Evolutionary conservation across 2,888 invertebrate genomes (phyloP).

Genomic region (Ptilodon capucinus): DNA sequence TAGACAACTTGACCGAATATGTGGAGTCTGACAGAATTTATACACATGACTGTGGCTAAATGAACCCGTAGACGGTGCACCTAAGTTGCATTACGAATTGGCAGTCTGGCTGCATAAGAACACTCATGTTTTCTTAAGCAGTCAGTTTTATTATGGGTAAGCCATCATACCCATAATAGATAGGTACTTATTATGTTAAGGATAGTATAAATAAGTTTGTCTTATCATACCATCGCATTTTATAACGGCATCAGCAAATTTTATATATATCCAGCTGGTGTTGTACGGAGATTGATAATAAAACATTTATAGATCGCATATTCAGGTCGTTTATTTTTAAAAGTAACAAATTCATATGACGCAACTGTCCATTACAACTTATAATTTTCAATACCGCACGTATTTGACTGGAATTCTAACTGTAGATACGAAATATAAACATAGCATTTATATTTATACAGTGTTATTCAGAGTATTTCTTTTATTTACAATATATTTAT

Average conservation of each 20-base stretch:
- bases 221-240: no score
- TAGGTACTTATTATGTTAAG: no score
- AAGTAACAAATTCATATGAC: background rate
- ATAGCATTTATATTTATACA: background rate
- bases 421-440: background rate
- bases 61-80: no score
- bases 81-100: no score
- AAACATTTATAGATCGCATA: constrained; percentile 14
- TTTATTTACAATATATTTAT: background rate
- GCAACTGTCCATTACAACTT: background rate
- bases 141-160: no score
- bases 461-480: background rate
- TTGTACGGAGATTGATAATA: constrained; percentile 14
- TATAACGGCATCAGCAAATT: background rate
- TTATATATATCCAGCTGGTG: constrained; percentile 6
- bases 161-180: no score
- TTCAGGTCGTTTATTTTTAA: constrained; percentile 10
- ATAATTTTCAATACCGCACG: background rate
- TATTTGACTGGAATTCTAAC: constrained; percentile 1
- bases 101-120: no score
- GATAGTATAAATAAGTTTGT: no score
- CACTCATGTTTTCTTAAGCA: no score
- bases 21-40: no score
- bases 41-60: no score
- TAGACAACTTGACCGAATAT: no score